Evolutionary conservation across 2,888 invertebrate species (phyloP).

Genomic region (Drosophila mulleri): DNA sequence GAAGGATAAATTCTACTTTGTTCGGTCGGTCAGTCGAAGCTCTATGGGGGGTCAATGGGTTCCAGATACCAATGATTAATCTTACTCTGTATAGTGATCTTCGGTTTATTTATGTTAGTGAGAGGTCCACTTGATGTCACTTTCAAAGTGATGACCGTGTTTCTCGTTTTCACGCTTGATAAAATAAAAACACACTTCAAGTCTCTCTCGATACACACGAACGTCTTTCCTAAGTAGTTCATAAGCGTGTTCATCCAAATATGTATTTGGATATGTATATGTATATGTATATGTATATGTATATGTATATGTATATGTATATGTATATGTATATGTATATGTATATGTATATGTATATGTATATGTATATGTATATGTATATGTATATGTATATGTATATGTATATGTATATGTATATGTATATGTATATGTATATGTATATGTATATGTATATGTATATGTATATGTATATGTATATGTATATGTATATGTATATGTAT

Average conservation of each 20-base stretch:
- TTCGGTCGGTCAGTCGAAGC: neutral
- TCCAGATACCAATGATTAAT: conserved; percentile 8
- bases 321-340: neutral
- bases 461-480: no score
- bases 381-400: neutral
- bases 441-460: no score
- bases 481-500: no score
- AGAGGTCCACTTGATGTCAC: conserved; percentile 64
- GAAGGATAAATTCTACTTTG: neutral
- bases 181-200: conserved; percentile 60
- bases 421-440: no score
- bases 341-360: neutral
- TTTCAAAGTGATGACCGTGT: conserved; percentile 46
- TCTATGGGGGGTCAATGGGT: conserved; percentile 43
- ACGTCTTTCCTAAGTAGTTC: conserved; percentile 19
- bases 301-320: neutral
- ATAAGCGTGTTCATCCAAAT: conserved; percentile 6
- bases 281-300: neutral
- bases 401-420: neutral
- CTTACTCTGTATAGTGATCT: conserved; percentile 35
- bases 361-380: neutral
- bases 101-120: conserved; percentile 59
- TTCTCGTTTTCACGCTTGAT: conserved; percentile 53
- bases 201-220: neutral
- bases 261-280: neutral